Evolutionary conservation across 2,888 invertebrate species (phyloP).

Genomic region (Agrilus mali): DNA sequence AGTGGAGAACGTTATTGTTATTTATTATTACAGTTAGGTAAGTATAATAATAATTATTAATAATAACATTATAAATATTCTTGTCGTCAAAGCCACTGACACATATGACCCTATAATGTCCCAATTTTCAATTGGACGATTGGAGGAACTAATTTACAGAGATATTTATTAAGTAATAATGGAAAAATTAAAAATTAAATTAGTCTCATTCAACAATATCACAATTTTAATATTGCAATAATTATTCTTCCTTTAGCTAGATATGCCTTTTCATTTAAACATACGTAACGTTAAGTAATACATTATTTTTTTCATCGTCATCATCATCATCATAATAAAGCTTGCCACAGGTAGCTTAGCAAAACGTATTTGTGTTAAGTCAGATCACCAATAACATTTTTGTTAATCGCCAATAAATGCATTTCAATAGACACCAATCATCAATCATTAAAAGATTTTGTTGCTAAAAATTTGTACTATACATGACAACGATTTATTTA

Average conservation of each 20-base stretch:
- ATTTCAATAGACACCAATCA: no score
- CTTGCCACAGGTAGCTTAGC: constrained; percentile 12
- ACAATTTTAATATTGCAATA: constrained; percentile 37
- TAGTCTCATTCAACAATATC: constrained; percentile 37
- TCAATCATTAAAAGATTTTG: no score
- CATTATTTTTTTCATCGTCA: background rate
- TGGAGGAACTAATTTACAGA: constrained; percentile 30
- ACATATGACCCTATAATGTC: no score
- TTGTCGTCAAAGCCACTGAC: no score
- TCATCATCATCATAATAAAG: constrained; percentile 9
- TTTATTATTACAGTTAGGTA: background rate
- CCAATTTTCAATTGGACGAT: constrained; percentile 1
- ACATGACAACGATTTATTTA: no score
- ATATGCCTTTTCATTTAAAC: constrained; percentile 29
- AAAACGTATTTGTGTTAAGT: no score
- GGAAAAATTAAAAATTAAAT: constrained; percentile 31
- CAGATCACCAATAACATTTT: no score
- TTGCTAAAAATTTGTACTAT: no score
- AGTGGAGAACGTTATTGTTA: no score
- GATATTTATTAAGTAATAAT: constrained; percentile 16
- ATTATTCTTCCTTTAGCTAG: constrained; percentile 28
- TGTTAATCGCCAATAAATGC: no score
- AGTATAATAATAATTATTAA: constrained; percentile 4
- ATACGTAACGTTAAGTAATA: constrained; percentile 7
- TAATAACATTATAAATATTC: background rate